Base-by-base conservation (phyloP, 2,888 invertebrate species). In the Cheilosia variabilis region DNA sequence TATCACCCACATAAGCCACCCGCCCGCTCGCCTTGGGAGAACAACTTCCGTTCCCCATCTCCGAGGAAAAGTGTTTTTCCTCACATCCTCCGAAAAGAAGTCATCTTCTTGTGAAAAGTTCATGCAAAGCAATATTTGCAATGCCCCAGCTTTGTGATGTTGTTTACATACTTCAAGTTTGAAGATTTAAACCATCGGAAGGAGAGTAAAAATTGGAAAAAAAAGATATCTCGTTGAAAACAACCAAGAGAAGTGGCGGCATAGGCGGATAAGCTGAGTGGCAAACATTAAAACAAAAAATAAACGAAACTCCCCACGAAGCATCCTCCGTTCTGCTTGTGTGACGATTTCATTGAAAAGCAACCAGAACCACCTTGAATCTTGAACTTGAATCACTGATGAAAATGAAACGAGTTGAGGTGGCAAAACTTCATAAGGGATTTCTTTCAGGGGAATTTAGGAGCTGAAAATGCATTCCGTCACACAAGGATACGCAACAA, bases 161-260 rank as follows among this genome's bases (percentile, higher is more conserved):
- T 84, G 79, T 84, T 84, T 75, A 84, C 79, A 62, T 47, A 79
- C 68, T 63, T 63, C 73, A 79, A 62, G 52, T 77, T 55, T 72
- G 75, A 75, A 63, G 63, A 53, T 73, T 65, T 63, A 43, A 75
- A 37, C 57, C 57, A 50, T 75, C 65, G 57, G 19, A 75, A n/a
- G 22, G 58, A 15, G 65, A 41, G 27, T 27, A 27, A 47, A 50
- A 50, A 57, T 24, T 17, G n/a, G 22, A 31, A 27, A 31, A 10
- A 1, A 66, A 15, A 24, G 37, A 50, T 17, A 50, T 24, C 24
- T 37, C 37, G 41, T 41, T 24, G 34, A 60, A 60, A 41, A 47
- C 22, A 37, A 24, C 47, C 24, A 10, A 31, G 24, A 19, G 41
- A 15, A 37, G 50, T n/a, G 45, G 53, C 6, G 13, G n/a, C 19